phyloP scores from a whole-genome alignment of 2,113 vertebrate species.

The Rhea pennata region DNA sequence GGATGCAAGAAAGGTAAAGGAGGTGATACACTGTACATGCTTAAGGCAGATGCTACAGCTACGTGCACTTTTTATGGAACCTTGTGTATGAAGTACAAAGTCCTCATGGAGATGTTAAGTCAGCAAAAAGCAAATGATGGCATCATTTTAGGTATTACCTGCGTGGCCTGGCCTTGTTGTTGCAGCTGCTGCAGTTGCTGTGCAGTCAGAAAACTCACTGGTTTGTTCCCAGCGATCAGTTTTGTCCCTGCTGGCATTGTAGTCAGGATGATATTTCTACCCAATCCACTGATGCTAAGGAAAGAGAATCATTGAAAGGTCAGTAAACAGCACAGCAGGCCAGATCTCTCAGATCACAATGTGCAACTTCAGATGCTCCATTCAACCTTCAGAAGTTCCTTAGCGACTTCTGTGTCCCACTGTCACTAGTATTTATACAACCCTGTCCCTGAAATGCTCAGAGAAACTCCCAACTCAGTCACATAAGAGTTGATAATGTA shows the following conservation, averaged over 20 bases:
- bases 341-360: not conserved
- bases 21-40: not conserved
- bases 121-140: not conserved
- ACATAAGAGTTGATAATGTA: not conserved
- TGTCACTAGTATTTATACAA: not conserved
- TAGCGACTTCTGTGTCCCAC: not conserved
- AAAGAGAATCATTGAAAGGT: not conserved
- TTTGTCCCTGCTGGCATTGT: slow-evolving; percentile 97
- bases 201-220: slow-evolving; percentile 95
- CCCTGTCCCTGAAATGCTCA: not conserved
- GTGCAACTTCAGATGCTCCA: not conserved
- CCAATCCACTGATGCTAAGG: slow-evolving; percentile 88
- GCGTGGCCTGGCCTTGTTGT: slow-evolving; percentile 96
- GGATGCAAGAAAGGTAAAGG: not conserved
- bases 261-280: slow-evolving; percentile 97
- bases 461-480: not conserved
- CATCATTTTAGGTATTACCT: slow-evolving; percentile 74
- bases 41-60: not conserved
- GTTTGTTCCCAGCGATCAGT: slow-evolving; percentile 95
- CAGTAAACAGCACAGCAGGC: not conserved
- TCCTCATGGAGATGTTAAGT: not conserved
- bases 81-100: not conserved
- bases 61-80: not conserved
- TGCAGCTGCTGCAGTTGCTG: slow-evolving; percentile 98
- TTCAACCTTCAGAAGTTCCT: not conserved